These are phyloP conservation scores for Ophioninae sp. DNA, from an alignment of 2,888 invertebrate genomes.

Conservation along the genomic window DNA sequence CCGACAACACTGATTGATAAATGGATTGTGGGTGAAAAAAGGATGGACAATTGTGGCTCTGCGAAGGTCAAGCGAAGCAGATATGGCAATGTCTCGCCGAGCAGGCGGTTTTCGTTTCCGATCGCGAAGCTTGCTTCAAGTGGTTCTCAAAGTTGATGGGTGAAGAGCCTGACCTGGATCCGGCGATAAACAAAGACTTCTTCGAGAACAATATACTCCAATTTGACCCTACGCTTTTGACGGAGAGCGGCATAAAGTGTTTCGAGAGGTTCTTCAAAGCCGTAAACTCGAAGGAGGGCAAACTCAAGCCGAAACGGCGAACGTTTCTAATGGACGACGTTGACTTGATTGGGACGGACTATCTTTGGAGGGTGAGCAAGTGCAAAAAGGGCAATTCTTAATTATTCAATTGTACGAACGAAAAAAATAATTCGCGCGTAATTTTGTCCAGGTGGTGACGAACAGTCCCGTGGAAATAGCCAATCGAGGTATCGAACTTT, in stretches of 20 bases:
- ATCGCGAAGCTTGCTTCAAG: slow-evolving; percentile 98
- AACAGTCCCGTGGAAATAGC: slow-evolving; percentile 96
- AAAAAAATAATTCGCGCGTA: not conserved
- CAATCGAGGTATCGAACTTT: slow-evolving; percentile 93
- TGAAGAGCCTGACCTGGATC: slow-evolving; percentile 98
- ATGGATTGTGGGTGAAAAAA: slow-evolving; percentile 67
- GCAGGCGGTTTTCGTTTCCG: slow-evolving; percentile 94
- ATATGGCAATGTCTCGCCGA: slow-evolving; percentile 98
- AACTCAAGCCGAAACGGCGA: slow-evolving; percentile 92
- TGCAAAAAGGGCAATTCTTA: not conserved
- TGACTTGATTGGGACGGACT: slow-evolving; percentile 97
- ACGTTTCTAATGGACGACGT: slow-evolving; percentile 95
- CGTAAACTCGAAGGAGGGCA: slow-evolving; percentile 97
- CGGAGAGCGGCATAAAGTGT: slow-evolving; percentile 97
- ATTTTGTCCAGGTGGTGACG: slow-evolving; percentile 87
- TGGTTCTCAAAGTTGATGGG: slow-evolving; percentile 99
- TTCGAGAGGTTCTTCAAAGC: slow-evolving; percentile 95
- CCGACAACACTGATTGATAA: not conserved
- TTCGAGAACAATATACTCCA: slow-evolving; percentile 97
- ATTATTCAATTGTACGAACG: not conserved
- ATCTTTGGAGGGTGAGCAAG: slow-evolving; percentile 92
- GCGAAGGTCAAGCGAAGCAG: slow-evolving; percentile 97
- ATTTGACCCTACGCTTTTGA: slow-evolving; percentile 93
- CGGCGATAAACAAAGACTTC: slow-evolving; percentile 97
- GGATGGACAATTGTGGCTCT: slow-evolving; percentile 98